Base-by-base conservation (phyloP, 2,113 vertebrate species). In the Psettodes erumei region DNA sequence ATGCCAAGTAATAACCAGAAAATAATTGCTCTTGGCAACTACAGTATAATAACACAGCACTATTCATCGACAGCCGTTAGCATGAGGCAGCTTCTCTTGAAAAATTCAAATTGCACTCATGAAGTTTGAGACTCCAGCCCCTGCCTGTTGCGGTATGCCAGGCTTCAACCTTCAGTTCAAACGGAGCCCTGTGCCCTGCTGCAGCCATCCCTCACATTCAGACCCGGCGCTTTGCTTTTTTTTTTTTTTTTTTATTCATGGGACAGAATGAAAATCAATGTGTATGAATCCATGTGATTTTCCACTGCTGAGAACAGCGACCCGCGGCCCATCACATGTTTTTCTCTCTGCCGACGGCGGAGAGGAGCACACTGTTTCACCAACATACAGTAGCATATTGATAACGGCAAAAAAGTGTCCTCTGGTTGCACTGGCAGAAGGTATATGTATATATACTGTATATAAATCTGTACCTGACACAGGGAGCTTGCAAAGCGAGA, bases 201-300 rank as follows among this genome's bases (percentile, higher is more conserved):
- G 67, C 38, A 55, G 53, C 54, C 65, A 38, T 7, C 19, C 21
- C 71, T 72, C 73, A 5, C 16, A 6, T 71, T 70, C 47, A 73
- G 55, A n/a, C 23, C 55, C 72, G 45, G 60, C n/a, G 4, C 37
- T 71, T n/a, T n/a, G n/a, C n/a, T n/a, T n/a, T n/a, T n/a, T n/a
- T n/a, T n/a, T n/a, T n/a, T n/a, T n/a, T n/a, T n/a, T n/a, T 86
- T 87, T 77, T 54, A 75, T 87, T 77, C 71, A 85, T 58, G 64
- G 71, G 68, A 71, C 70, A 50, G 37, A 75, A 83, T 77, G 75
- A n/a, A 79, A 85, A 93, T 92, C 85, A 77, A 87, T 88, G 69
- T 38, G 50, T 79, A 76, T 85, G 83, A 92, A 81, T 92, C 85
- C 56, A 91, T 89, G 79, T 15, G 40, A 82, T 79, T 91, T 93